Evolutionary conservation across 2,888 invertebrate species (phyloP).

Genomic region (Catocala nupta): DNA sequence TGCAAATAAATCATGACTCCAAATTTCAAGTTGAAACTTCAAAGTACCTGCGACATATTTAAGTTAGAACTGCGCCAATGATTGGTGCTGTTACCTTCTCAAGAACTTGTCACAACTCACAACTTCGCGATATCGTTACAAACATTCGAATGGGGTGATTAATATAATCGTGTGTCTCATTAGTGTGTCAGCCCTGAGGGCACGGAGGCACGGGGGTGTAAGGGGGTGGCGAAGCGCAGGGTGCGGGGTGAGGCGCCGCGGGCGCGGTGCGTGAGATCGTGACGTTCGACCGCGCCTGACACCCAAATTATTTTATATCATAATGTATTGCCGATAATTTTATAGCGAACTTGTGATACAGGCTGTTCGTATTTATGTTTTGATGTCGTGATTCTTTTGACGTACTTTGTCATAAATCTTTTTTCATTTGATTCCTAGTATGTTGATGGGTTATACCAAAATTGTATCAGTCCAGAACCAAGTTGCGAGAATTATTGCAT

Average conservation of each 20-base stretch:
- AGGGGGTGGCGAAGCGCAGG: slow-evolving; percentile 14
- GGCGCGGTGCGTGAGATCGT: slow-evolving; percentile 70
- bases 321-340: slow-evolving; percentile 74
- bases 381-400: too few relatives aligned
- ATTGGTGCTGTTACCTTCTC: slow-evolving; percentile 18
- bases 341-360: slow-evolving; percentile 15
- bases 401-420: too few relatives aligned
- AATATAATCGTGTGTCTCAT: slow-evolving; percentile 35
- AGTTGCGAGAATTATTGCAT: too few relatives aligned
- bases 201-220: too few relatives aligned
- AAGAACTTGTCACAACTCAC: slow-evolving; percentile 17
- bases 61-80: slow-evolving; percentile 7
- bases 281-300: slow-evolving; percentile 69
- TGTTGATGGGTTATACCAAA: too few relatives aligned
- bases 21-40: too few relatives aligned
- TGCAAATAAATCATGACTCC: too few relatives aligned
- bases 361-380: slow-evolving; percentile 1
- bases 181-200: slow-evolving; percentile 50
- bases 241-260: slow-evolving; percentile 33
- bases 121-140: slow-evolving; percentile 15
- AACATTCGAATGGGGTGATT: slow-evolving; percentile 38
- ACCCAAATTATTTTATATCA: slow-evolving; percentile 76
- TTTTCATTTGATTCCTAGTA: too few relatives aligned
- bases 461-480: too few relatives aligned
- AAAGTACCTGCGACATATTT: background rate